A percentile compares a stretch with the other conserved stretches of the same genome.
Conservation (phyloP, 2,888 invertebrate species). For the Synanthedon tipuliformis region DNA sequence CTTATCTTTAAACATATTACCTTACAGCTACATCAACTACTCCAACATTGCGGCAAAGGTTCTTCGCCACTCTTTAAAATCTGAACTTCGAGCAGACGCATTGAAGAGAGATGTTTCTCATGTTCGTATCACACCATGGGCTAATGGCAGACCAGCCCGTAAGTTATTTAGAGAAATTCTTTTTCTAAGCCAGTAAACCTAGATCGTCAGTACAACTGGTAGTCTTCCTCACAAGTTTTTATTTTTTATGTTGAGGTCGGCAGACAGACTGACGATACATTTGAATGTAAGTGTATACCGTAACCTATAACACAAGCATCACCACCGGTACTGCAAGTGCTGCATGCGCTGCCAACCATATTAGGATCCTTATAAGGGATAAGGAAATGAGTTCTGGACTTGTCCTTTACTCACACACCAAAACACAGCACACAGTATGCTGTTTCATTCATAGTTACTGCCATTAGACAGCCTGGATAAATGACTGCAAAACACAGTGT, state of each 20-base stretch:
- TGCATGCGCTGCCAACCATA: no score
- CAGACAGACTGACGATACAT: not conserved
- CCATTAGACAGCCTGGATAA: no score
- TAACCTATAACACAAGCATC: no score
- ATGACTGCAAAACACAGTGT: no score
- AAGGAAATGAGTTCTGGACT: no score
- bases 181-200: not conserved
- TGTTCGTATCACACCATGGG: conserved; percentile 89
- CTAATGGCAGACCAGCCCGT: conserved; percentile 88
- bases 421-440: no score
- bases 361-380: no score
- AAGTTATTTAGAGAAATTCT: conserved; percentile 44
- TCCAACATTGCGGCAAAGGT: conserved; percentile 92
- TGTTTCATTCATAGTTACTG: no score
- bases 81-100: conserved; percentile 79
- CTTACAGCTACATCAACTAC: conserved; percentile 91
- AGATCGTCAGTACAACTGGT: not conserved
- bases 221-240: not conserved
- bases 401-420: no score
- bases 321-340: no score
- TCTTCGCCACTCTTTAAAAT: conserved; percentile 83
- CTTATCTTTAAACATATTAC: conserved; percentile 1
- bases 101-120: conserved; percentile 79
- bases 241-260: not conserved
- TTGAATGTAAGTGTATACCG: not conserved